Evolutionary conservation across 2,113 vertebrate genomes (phyloP).

Genomic region (Gadus chalcogrammus): DNA sequence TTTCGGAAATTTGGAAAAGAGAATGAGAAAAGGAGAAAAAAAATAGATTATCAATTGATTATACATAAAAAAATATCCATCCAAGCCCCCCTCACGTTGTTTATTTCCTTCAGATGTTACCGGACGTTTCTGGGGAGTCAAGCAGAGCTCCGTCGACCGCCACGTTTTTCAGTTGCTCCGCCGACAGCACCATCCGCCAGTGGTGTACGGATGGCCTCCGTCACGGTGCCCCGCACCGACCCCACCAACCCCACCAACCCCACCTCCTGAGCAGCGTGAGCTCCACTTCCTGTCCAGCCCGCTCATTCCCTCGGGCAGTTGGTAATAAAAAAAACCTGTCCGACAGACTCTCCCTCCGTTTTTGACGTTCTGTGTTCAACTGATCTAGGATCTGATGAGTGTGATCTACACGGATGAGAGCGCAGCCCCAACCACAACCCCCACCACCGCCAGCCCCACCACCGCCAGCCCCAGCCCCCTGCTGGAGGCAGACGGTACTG

Average conservation of each 20-base stretch:
- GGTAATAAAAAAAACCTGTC: background rate
- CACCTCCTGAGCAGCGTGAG: slow-evolving; percentile 90
- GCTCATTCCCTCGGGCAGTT: background rate
- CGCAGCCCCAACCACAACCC: slow-evolving; percentile 45
- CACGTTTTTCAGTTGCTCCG: slow-evolving; percentile 88
- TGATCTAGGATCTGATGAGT: slow-evolving; percentile 85
- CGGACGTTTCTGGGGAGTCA: slow-evolving; percentile 78
- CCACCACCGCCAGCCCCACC: slow-evolving; percentile 46
- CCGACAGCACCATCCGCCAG: slow-evolving; percentile 89
- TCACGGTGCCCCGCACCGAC: slow-evolving; percentile 44
- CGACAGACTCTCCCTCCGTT: background rate
- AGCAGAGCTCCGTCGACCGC: slow-evolving; percentile 78
- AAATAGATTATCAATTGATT: too few relatives aligned
- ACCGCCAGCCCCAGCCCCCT: slow-evolving; percentile 63
- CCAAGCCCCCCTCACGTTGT: too few relatives aligned
- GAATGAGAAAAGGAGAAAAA: too few relatives aligned
- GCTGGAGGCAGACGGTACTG: slow-evolving; percentile 80
- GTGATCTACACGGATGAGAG: slow-evolving; percentile 86
- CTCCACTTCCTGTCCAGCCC: background rate
- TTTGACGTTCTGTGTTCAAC: slow-evolving; percentile 4
- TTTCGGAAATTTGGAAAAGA: too few relatives aligned
- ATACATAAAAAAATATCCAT: too few relatives aligned
- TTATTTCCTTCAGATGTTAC: slow-evolving; percentile 77
- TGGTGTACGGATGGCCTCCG: slow-evolving; percentile 81
- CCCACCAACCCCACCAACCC: slow-evolving; percentile 67